These are phyloP conservation scores for Formica exsecta DNA, from an alignment of 1,140 invertebrate species.

Conservation along the genomic window DNA sequence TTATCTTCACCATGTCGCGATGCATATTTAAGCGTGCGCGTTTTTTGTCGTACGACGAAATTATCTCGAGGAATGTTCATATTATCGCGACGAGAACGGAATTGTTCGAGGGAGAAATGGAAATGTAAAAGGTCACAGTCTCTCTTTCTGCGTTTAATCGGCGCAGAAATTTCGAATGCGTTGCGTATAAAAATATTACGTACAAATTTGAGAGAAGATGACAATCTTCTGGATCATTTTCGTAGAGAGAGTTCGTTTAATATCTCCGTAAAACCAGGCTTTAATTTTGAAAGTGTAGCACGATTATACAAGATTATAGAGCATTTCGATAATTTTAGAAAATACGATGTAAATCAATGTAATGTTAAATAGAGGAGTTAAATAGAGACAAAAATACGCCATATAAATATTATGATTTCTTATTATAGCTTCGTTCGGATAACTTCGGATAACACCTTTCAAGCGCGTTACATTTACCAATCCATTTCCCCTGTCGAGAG, in stretches of 20 bases:
- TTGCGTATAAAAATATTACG: too few relatives aligned
- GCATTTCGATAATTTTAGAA: background rate
- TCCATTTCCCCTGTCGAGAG: background rate
- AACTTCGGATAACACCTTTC: background rate
- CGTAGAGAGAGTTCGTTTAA: too few relatives aligned
- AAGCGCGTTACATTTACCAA: background rate
- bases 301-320: background rate
- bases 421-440: too few relatives aligned
- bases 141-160: too few relatives aligned
- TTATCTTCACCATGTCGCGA: background rate
- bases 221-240: too few relatives aligned
- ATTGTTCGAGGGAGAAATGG: background rate
- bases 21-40: slow-evolving; percentile 1
- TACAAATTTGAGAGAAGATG: too few relatives aligned
- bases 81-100: background rate
- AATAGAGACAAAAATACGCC: background rate
- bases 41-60: background rate
- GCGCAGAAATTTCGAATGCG: too few relatives aligned
- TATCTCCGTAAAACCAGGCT: too few relatives aligned
- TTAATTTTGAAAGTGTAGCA: background rate
- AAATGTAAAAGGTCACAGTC: too few relatives aligned
- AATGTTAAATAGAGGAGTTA: background rate
- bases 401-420: background rate
- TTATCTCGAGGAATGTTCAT: background rate
- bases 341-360: background rate